Percentiles rank a stretch among this genome's conserved stretches.
Conservation (phyloP, 2,797 vertebrate genomes). For the Petrocephalus sullivani region DNA sequence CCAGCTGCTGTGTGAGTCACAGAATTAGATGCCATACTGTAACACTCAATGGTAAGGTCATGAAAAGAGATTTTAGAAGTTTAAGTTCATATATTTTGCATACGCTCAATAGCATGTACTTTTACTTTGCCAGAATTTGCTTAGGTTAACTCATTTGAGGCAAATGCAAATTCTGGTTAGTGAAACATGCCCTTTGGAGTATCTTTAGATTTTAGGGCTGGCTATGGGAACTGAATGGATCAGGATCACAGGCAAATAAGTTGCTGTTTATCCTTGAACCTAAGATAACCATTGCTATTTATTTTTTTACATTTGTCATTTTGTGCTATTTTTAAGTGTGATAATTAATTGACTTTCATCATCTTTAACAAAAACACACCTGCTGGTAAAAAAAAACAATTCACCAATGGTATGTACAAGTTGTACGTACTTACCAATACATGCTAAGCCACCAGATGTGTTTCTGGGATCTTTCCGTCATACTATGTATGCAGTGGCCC, state of each 20-base stretch:
- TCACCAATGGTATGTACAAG: background rate
- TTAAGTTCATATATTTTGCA: background rate
- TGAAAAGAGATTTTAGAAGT: background rate
- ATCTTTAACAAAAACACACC: background rate
- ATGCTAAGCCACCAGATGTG: background rate
- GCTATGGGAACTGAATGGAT: background rate
- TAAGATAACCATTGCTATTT: background rate
- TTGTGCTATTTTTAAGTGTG: background rate
- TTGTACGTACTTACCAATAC: background rate
- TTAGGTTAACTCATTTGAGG: background rate
- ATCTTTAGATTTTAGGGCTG: background rate
- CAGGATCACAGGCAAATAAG: background rate
- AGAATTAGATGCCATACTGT: background rate
- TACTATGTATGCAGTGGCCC: background rate
- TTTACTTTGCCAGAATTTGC: background rate
- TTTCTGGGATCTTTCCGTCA: background rate
- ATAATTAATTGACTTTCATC: background rate
- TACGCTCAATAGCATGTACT: background rate
- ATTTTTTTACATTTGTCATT: background rate
- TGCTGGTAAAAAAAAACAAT: background rate
- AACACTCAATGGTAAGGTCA: background rate
- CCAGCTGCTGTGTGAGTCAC: background rate
- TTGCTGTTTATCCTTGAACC: background rate
- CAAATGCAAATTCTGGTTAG: background rate
- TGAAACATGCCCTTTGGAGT: background rate